Conservation (phyloP, 2,888 invertebrate genomes). For the Smittia aterrima region DNA sequence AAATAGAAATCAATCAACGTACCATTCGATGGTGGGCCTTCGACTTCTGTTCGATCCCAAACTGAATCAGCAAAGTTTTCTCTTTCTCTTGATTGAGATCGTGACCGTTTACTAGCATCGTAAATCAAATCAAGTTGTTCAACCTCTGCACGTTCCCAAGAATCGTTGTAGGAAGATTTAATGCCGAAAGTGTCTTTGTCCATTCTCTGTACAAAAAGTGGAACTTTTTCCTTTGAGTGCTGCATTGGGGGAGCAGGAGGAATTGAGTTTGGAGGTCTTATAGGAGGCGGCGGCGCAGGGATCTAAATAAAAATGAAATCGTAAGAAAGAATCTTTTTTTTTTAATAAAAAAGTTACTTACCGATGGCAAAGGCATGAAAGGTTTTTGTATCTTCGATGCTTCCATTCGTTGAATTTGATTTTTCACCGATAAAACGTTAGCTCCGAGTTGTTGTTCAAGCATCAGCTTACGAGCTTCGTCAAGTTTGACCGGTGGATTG, state of each 20-base stretch:
- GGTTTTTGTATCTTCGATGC: conserved; percentile 54
- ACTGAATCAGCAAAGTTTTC: conserved; percentile 55
- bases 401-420: conserved; percentile 63
- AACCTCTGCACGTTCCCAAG: conserved; percentile 55
- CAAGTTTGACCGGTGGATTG: conserved; percentile 73
- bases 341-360: conserved; percentile 61
- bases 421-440: conserved; percentile 52
- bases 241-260: conserved; percentile 63
- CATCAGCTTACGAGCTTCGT: conserved; percentile 80
- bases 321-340: too few relatives aligned
- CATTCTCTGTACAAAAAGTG: conserved; percentile 66
- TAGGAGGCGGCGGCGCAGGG: conserved; percentile 61
- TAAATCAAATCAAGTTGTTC: conserved; percentile 54
- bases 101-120: conserved; percentile 49
- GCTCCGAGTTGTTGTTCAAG: conserved; percentile 80
- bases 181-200: conserved; percentile 73
- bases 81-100: conserved; percentile 52
- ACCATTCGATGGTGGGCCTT: conserved; percentile 53
- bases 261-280: conserved; percentile 56
- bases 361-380: conserved; percentile 59
- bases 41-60: conserved; percentile 54
- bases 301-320: background rate
- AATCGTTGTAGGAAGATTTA: conserved; percentile 48
- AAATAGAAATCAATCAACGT: conserved; percentile 47
- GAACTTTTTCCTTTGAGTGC: conserved; percentile 50